Evolutionary conservation across 2,113 vertebrate genomes (phyloP), one percentile per base, ranked within the genome.

Genomic region (Ifrita kowaldi): DNA sequence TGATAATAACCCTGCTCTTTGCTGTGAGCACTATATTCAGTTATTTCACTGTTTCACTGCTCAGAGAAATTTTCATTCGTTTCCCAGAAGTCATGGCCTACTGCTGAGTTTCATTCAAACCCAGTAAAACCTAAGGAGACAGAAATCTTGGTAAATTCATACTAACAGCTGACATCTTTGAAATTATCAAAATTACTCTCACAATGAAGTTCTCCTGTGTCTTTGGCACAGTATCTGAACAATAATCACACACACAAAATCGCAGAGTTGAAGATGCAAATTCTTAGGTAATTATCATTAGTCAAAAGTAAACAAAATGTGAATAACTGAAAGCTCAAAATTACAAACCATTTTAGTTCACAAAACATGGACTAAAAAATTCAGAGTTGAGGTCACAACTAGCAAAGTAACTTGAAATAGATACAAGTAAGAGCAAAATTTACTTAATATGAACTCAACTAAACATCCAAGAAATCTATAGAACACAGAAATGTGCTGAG

Each of bases 101-200:
- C 32, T 46, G 55, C 11, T 60, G 69, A 41, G 15, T 50, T 86
- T 93, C 69, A 42, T 69, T 60, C 56, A 90, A 93, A 81, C 59
- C 35, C 68, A 91, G 84, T 93, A 96, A 94, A 96, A 92, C 28
- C 59, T 65, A 96, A 94, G 76, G 82, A 88, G 55, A 90, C 2
- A 78, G 46, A 96, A 94, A 94, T 90, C 24, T 93, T 90, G 59
- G 33, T 89, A 88, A 95, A 96, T 33, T 85, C 53, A 91, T 22
- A 56, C 13, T 65, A 83, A 88, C 24, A 92, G 42, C 35, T 92
- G 80, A 73, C 89, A 62, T 44, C 55, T 70, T 89, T 94, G 44
- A 97, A 97, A 96, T 95, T 55, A 93, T 81, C 88, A 95, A 96
- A 97, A 96, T 91, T 18, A 76, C 37, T 67, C 44, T 96, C 28